Base-by-base conservation (phyloP, 2,888 invertebrate genomes). In the Cerceris rybyensis region DNA sequence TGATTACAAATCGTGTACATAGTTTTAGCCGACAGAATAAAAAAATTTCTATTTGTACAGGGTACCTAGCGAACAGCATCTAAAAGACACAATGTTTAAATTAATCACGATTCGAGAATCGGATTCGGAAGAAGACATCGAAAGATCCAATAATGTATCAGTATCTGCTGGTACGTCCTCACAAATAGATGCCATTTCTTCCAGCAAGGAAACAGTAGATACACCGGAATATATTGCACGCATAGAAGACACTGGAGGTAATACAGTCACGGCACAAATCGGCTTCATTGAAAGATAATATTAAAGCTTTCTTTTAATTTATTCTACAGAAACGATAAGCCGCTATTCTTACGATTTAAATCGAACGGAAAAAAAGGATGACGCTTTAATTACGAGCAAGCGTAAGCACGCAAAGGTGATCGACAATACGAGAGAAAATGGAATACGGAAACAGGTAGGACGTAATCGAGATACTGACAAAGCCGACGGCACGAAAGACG, bases 21-120 rank as follows among this genome's bases (percentile, higher is more conserved):
- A 28, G 41, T 41, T 7, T 43, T 54, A 14, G 16, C 49, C 41
- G 11, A 8, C 66, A 7, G 16, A 61, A 17, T 61, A 63, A 58
- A 43, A 16, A 46, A 68, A 58, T 75, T 65, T 67, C 6, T 46
- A 59, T 63, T 68, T 59, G 0, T n/a, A 49, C 54, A 80, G 80
- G 16, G 61, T 80, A 11, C 69, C 80, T n/a, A 58, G n/a, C 6
- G 39, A 17, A 9, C 9, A 52, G 42, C 60, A 59, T 42, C 6
- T 75, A 11, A 65, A 83, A n/a, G 80, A 79, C 57, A 82, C 84
- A 6, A 89, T 91, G 80, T 90, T 91, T 46, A 87, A 84, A 78
- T 84, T 89, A 43, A 87, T 91, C 17, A 82, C 74, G 60, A 63
- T 69, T 9, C 28, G 75, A 41, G 69, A 76, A 39, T 77, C 82